Conservation (phyloP, 2,888 invertebrate species). For the Meganola albula region DNA sequence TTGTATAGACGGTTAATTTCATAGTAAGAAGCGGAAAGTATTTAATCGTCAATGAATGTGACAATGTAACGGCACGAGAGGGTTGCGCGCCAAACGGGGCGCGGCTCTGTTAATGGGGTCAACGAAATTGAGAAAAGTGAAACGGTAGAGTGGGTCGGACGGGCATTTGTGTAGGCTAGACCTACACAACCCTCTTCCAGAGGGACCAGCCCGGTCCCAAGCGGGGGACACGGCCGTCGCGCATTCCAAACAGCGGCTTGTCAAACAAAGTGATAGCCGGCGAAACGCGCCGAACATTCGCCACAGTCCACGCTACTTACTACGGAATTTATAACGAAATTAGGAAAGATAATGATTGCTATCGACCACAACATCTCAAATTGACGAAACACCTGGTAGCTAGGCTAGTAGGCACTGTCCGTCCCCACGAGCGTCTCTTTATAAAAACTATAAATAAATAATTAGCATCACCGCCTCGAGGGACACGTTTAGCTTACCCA, state of each 20-base stretch:
- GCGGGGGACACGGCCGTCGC: constrained; percentile 24
- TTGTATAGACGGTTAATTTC: no score
- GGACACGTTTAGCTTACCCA: constrained; percentile 49
- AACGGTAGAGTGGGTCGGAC: constrained; percentile 49
- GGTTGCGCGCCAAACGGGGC: constrained; percentile 54
- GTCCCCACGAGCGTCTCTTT: constrained; percentile 25
- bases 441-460: constrained; percentile 66
- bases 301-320: constrained; percentile 21
- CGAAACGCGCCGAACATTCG: constrained; percentile 18
- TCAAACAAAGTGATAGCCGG: constrained; percentile 30
- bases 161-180: no score
- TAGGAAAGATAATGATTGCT: constrained; percentile 42
- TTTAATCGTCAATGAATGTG: constrained; percentile 64
- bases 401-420: constrained; percentile 8
- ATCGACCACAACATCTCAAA: no score
- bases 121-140: constrained; percentile 71
- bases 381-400: no score
- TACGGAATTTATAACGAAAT: constrained; percentile 51
- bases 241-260: constrained; percentile 33
- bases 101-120: constrained; percentile 63
- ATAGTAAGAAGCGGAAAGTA: constrained; percentile 42
- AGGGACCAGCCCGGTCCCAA: constrained; percentile 30
- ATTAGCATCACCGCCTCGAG: constrained; percentile 46
- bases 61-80: constrained; percentile 50
- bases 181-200: no score